phyloP scores from a whole-genome alignment of 2,113 vertebrate species.

The Cinclus mexicanus region DNA sequence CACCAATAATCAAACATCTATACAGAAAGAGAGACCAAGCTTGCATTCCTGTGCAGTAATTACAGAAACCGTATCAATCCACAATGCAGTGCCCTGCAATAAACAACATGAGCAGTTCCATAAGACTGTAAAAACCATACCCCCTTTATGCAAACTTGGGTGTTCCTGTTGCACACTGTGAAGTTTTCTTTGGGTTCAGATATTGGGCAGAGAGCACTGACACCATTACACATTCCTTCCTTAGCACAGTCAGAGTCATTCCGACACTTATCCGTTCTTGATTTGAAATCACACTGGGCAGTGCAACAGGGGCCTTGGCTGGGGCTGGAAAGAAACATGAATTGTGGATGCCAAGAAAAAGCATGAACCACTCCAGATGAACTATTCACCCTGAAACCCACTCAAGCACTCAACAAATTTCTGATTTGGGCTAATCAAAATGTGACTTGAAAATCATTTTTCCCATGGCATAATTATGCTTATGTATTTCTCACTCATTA shows the following conservation, averaged over 20 bases:
- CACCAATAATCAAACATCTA: neutral
- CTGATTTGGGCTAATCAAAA: neutral
- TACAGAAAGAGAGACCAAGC: neutral
- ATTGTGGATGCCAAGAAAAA: neutral
- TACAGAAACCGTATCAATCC: fast-evolving
- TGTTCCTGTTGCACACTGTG: slow-evolving; percentile 86
- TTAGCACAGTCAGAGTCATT: slow-evolving; percentile 87
- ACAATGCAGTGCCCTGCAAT: neutral
- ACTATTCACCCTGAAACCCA: neutral
- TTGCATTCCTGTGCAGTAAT: neutral
- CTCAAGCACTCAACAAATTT: neutral
- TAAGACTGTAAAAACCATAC: slow-evolving; percentile 61
- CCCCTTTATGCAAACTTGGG: slow-evolving; percentile 95
- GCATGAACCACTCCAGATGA: neutral
- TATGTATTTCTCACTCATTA: neutral
- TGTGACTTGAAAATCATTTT: neutral
- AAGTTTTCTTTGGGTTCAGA: slow-evolving; percentile 86
- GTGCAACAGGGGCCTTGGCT: slow-evolving; percentile 96
- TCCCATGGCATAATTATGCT: neutral
- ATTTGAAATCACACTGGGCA: slow-evolving; percentile 77
- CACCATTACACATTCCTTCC: slow-evolving; percentile 84
- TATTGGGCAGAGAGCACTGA: slow-evolving; percentile 82
- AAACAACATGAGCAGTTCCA: neutral
- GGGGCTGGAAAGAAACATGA: slow-evolving; percentile 75
- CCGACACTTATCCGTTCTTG: slow-evolving; percentile 76